Conservation (phyloP, 1,140 invertebrate genomes). For the Ruditapes philippinarum region DNA sequence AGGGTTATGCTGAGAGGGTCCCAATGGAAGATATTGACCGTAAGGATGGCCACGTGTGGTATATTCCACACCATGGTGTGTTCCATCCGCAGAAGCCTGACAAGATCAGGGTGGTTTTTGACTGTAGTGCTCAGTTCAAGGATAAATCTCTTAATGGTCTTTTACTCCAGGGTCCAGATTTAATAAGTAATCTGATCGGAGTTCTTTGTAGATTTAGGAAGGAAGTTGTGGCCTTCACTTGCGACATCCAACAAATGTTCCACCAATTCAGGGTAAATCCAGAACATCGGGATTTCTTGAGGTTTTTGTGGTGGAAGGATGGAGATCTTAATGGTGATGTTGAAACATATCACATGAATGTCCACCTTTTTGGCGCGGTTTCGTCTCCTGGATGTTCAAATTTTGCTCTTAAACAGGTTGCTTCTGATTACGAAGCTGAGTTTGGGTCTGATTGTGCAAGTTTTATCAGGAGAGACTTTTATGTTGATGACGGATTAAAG, state of each 20-base stretch:
- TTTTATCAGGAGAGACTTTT: conserved; percentile 61
- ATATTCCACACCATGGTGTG: conserved; percentile 70
- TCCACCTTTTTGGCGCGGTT: conserved; percentile 70
- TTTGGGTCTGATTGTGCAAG: background rate
- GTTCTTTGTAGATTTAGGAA: conserved; percentile 59
- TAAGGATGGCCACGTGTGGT: conserved; percentile 54
- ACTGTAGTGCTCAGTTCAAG: conserved; percentile 65
- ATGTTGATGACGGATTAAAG: conserved; percentile 68
- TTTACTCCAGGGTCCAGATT: conserved; percentile 70
- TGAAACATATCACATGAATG: conserved; percentile 64
- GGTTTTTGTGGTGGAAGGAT: conserved; percentile 51
- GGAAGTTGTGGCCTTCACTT: conserved; percentile 57
- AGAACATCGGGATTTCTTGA: conserved; percentile 47
- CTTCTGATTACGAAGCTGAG: background rate
- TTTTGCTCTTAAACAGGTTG: conserved; percentile 53
- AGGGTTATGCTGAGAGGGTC: too few species aligned
- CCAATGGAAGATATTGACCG: background rate
- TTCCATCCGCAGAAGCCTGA: conserved; percentile 62
- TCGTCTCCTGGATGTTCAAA: conserved; percentile 68
- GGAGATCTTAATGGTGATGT: background rate
- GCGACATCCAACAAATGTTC: conserved; percentile 71
- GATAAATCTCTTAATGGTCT: conserved; percentile 63
- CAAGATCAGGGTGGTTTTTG: conserved; percentile 72
- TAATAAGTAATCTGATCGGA: conserved; percentile 67
- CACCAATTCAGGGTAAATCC: conserved; percentile 63